Evolutionary conservation across 2,113 vertebrate genomes (phyloP).

Genomic region (Eurystomus gularis): DNA sequence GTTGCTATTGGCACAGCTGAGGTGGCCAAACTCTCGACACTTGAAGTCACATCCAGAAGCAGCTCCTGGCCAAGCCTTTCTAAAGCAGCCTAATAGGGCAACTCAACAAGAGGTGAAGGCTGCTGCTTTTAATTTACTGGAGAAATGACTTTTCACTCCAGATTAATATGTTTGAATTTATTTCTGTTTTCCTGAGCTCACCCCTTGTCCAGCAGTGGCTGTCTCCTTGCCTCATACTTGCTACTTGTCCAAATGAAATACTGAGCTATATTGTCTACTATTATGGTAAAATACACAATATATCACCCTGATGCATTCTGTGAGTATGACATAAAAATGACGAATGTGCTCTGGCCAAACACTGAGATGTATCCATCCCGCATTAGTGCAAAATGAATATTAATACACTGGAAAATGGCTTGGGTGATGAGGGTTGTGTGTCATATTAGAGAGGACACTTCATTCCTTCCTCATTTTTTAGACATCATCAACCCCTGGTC

Average conservation of each 20-base stretch:
- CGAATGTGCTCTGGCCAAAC: conserved; percentile 26
- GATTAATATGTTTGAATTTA: conserved; percentile 61
- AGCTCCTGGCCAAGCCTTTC: background rate
- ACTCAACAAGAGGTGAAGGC: background rate
- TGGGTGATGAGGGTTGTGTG: conserved; percentile 18
- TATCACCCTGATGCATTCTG: conserved; percentile 45
- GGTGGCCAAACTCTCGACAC: background rate
- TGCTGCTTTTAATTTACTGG: conserved; percentile 34
- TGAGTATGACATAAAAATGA: conserved; percentile 51
- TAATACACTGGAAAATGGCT: conserved; percentile 56
- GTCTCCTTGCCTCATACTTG: conserved; percentile 7
- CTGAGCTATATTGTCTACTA: conserved; percentile 56
- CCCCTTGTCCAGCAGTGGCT: background rate
- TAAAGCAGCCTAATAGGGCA: background rate
- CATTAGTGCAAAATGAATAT: conserved; percentile 72
- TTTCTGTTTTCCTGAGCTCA: conserved; percentile 42
- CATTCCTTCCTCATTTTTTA: conserved; percentile 13
- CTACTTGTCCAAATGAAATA: conserved; percentile 36
- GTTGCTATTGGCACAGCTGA: background rate
- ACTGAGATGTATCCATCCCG: conserved; percentile 59
- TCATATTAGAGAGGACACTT: conserved; percentile 35
- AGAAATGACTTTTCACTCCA: conserved; percentile 28
- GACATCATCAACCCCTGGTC: background rate
- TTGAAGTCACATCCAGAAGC: background rate
- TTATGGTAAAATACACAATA: conserved; percentile 64